A percentile compares a stretch with the other conserved stretches of the same genome.
Evolutionary conservation across 2,888 invertebrate species (phyloP).

Genomic region (Dryomyza anilis): DNA sequence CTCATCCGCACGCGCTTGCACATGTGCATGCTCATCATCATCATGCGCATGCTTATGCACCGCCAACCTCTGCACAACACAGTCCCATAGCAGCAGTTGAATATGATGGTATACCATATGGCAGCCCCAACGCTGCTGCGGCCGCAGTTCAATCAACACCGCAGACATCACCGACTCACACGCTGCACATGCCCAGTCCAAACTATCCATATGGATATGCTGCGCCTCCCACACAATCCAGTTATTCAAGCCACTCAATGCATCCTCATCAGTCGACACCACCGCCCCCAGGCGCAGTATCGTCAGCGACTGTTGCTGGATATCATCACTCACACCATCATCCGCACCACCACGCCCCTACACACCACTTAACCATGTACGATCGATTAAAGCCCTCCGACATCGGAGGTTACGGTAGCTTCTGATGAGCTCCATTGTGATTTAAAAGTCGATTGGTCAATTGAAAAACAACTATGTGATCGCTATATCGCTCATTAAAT

Average conservation of each 20-base stretch:
- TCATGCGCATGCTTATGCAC: constrained; percentile 32
- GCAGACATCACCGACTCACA: constrained; percentile 52
- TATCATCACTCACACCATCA: constrained; percentile 38
- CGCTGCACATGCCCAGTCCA: constrained; percentile 72
- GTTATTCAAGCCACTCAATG: constrained; percentile 33
- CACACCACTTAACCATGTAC: constrained; percentile 60
- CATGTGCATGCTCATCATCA: constrained; percentile 32
- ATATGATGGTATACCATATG: constrained; percentile 32
- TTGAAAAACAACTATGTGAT: neutral
- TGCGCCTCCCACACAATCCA: constrained; percentile 42
- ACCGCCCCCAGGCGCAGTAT: constrained; percentile 30
- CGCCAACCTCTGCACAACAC: constrained; percentile 44
- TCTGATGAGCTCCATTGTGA: constrained; percentile 52
- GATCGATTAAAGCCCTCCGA: constrained; percentile 64
- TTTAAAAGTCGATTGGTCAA: neutral
- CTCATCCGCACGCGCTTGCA: constrained; percentile 21
- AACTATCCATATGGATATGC: constrained; percentile 67
- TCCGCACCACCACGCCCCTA: constrained; percentile 34
- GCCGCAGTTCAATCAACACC: constrained; percentile 45
- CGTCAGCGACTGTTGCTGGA: constrained; percentile 32
- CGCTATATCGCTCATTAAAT: neutral
- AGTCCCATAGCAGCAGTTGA: constrained; percentile 36
- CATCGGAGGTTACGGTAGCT: constrained; percentile 63
- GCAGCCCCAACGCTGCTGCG: constrained; percentile 58
- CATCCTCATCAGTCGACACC: constrained; percentile 33